Conservation (phyloP, 2,888 invertebrate species). For the Mesoligia furuncula region DNA sequence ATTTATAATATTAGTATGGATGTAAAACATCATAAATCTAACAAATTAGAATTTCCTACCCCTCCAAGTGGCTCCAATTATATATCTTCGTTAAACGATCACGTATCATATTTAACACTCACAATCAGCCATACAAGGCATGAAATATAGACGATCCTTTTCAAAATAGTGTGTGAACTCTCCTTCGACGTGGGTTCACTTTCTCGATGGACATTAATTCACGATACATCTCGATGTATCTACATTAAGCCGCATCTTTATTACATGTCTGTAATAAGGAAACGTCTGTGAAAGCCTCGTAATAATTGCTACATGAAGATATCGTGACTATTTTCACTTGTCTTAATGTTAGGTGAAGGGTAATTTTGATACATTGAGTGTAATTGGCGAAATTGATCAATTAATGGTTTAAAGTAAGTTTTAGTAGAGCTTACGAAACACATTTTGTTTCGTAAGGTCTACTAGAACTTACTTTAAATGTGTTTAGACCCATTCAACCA, state of each 20-base stretch:
- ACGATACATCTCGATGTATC: slow-evolving; percentile 34
- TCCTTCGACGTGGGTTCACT: slow-evolving; percentile 26
- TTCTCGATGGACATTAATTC: slow-evolving; percentile 38
- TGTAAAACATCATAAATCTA: too few species aligned
- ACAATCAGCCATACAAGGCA: background rate
- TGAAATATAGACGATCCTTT: slow-evolving; percentile 28
- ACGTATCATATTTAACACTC: slow-evolving; percentile 7
- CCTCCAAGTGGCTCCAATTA: background rate
- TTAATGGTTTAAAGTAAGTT: slow-evolving; percentile 1
- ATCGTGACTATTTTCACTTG: slow-evolving; percentile 48
- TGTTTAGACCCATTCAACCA: background rate
- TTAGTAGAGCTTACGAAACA: background rate
- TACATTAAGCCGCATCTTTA: slow-evolving; percentile 46
- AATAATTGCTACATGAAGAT: slow-evolving; percentile 45
- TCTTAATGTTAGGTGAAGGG: slow-evolving; percentile 27
- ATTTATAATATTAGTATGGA: too few species aligned
- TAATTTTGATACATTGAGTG: slow-evolving; percentile 14
- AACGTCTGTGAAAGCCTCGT: slow-evolving; percentile 40
- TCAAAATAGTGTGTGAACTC: slow-evolving; percentile 15
- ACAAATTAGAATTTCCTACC: too few species aligned
- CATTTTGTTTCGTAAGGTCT: background rate
- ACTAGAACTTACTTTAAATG: background rate
- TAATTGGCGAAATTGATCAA: slow-evolving; percentile 26
- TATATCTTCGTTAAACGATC: slow-evolving; percentile 6
- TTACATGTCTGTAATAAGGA: slow-evolving; percentile 49